Conservation (phyloP, 2,113 vertebrate species). For the Heliornis fulica region DNA sequence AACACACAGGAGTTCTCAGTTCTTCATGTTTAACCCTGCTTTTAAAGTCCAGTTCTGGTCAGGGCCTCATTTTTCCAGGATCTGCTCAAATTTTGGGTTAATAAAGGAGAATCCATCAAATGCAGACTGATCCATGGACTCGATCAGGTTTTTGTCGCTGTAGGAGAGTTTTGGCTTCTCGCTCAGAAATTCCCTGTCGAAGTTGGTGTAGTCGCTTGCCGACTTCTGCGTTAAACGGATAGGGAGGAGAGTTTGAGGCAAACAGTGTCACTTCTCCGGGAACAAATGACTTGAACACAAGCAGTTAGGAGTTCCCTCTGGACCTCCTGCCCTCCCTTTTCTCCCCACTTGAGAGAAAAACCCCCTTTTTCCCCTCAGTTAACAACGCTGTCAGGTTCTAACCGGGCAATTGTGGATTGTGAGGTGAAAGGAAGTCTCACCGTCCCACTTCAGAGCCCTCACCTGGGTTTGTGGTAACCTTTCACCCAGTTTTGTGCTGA, state of each 20-base stretch:
- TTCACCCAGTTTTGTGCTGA: not conserved
- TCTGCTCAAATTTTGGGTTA: slow-evolving; percentile 88
- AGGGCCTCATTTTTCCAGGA: slow-evolving; percentile 79
- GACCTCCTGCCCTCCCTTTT: not conserved
- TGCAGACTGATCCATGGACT: slow-evolving; percentile 95
- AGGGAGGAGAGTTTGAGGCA: not conserved
- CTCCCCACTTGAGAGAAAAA: not conserved
- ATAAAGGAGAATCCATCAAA: slow-evolving; percentile 94
- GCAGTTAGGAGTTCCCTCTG: not conserved
- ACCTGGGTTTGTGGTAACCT: not conserved
- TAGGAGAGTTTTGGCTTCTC: slow-evolving; percentile 93
- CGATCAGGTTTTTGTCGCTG: slow-evolving; percentile 94
- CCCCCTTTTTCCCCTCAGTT: not conserved
- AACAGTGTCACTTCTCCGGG: not conserved
- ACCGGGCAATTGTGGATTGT: not conserved
- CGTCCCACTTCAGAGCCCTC: not conserved
- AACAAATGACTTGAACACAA: not conserved
- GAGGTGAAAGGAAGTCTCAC: not conserved
- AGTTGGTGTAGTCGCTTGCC: slow-evolving; percentile 91
- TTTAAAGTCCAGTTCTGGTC: not conserved
- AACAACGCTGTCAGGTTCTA: rapidly evolving
- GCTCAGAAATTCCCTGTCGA: slow-evolving; percentile 94
- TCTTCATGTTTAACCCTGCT: not conserved
- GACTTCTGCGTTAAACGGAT: slow-evolving; percentile 80
- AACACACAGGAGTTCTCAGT: not conserved